Evolutionary conservation across 2,797 vertebrate genomes (phyloP), one percentile per base, ranked within the genome.

Genomic region (Halcyon smyrnensis): DNA sequence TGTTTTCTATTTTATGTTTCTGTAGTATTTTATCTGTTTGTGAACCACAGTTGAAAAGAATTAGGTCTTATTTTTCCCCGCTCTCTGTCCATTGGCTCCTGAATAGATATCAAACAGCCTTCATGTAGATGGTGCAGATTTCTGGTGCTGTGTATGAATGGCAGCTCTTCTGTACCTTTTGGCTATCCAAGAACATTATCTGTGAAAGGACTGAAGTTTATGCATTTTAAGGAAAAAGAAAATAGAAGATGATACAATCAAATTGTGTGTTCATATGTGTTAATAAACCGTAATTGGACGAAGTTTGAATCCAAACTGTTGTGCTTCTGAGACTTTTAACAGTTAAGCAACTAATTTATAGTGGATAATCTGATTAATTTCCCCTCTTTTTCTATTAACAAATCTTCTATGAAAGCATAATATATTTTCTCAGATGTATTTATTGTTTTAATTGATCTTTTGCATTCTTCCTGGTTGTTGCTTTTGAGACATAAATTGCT

Each of bases 381-480:
- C 4, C 53, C 15, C 10, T 64, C 37, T 70, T 67, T 87, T 90
- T 43, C 19, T 73, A 8, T 60, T 57, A 84, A 77, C 8, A 90
- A 50, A 53, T 77, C 15, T 69, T 74, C 24, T 80, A 3, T 75
- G 64, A 92, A 85, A 91, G 28, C 5, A 7, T 34, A 56, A 18
- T 69, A 10, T 17, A 24, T 70, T 24, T 89, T 93, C 51, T 92
- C 56, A 78, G 34, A 32, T 65, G 14, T n/a, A 46, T 9, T 89
- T 85, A 53, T 3, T 93, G 23, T 64, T 89, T 83, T 86, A 93
- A 76, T 77, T 81, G 30, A 86, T 76, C 41, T 43, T 73, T 75
- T 59, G n/a, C 15, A 28, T 94, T 88, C 17, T 43, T 92, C 89
- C 32, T 54, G 21, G 6, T 46, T 3, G 9, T 65, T 54, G 7